Evolutionary conservation across 1,140 invertebrate species (phyloP).

Genomic region (Bemisia tabaci): DNA sequence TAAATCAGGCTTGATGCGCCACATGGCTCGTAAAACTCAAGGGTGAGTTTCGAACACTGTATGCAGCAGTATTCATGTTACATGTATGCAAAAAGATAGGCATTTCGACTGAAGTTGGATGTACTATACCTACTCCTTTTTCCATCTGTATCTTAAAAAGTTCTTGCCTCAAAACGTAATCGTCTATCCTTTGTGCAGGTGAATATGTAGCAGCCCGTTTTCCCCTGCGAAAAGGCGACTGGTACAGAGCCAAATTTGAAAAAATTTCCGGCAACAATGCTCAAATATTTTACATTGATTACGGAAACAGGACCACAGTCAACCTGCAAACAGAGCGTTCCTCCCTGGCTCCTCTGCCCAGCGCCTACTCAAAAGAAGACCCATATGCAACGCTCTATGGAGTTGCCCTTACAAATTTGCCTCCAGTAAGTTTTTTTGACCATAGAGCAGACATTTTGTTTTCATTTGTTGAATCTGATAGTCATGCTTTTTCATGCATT

Average conservation of each 20-base stretch:
- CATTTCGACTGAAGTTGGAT: no score
- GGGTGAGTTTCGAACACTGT: no score
- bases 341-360: conserved; percentile 52
- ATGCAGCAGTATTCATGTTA: no score
- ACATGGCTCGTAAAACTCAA: no score
- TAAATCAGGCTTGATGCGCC: no score
- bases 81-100: no score
- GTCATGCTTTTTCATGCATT: conserved; percentile 10
- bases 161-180: no score
- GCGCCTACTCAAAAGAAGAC: conserved; percentile 55
- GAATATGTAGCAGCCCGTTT: conserved; percentile 87
- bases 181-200: no score
- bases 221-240: conserved; percentile 58
- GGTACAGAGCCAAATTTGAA: conserved; percentile 90
- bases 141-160: no score
- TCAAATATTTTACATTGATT: conserved; percentile 81
- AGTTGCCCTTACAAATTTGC: conserved; percentile 68
- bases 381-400: conserved; percentile 75
- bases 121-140: no score
- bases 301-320: conserved; percentile 71
- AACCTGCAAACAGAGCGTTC: conserved; percentile 38
- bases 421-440: conserved; percentile 28
- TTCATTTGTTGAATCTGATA: conserved; percentile 43
- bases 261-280: conserved; percentile 50
- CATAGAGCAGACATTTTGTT: neutral